Evolutionary conservation across 2,113 vertebrate genomes (phyloP).

Genomic region (Dicentrarchus labrax): DNA sequence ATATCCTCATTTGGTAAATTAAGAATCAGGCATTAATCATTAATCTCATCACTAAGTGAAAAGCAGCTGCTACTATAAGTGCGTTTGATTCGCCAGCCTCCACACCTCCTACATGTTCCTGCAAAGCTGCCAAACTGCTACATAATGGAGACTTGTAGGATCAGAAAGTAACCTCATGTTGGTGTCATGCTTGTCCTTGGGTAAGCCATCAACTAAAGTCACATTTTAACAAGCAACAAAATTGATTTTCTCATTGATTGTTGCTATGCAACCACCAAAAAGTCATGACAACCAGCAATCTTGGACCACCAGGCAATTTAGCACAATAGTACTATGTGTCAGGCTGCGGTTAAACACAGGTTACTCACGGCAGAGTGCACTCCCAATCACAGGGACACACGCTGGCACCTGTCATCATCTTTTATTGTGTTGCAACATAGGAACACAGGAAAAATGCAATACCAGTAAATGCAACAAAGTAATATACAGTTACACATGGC

Average conservation of each 20-base stretch:
- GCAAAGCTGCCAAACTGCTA: conserved; percentile 40
- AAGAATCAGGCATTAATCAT: conserved; percentile 56
- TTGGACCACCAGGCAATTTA: neutral
- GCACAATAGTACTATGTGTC: neutral
- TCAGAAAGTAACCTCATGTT: conserved; percentile 8
- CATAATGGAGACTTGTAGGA: conserved; percentile 23
- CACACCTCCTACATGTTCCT: conserved; percentile 33
- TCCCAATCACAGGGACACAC: conserved; percentile 13
- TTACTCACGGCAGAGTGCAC: neutral
- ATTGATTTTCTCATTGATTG: conserved; percentile 29
- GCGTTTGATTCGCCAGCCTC: conserved; percentile 42
- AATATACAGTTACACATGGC: neutral
- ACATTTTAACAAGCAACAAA: neutral
- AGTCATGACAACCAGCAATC: conserved; percentile 8
- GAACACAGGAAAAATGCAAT: too few relatives aligned
- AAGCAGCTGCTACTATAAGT: conserved; percentile 56
- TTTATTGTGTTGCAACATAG: neutral
- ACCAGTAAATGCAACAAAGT: neutral
- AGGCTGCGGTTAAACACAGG: conserved; percentile 16
- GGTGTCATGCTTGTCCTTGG: neutral
- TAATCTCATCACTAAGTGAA: conserved; percentile 37
- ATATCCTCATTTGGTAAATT: conserved; percentile 41
- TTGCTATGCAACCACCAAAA: conserved; percentile 53
- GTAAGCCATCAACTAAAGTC: neutral
- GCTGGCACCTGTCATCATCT: neutral